A percentile compares a stretch with the other conserved stretches of the same genome.
Conservation (phyloP, 2,797 vertebrate genomes). For the Mus spretus region DNA sequence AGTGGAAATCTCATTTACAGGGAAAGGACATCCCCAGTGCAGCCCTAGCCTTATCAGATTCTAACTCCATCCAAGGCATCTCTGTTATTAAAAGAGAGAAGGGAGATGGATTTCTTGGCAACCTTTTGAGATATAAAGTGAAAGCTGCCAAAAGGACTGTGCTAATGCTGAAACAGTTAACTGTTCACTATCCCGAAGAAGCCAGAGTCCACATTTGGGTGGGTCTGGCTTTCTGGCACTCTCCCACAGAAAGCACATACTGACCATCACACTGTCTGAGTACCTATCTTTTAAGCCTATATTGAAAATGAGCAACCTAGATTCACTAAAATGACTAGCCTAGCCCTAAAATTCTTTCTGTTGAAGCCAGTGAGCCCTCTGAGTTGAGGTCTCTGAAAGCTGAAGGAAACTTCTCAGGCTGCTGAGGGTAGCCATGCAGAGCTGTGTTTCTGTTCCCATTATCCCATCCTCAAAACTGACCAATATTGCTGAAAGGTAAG, state of each 20-base stretch:
- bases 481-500: neutral
- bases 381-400: neutral
- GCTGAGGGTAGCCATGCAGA: neutral
- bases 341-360: neutral
- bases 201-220: neutral
- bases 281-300: neutral
- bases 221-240: neutral
- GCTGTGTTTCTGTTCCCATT: neutral
- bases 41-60: neutral
- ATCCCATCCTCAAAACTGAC: neutral
- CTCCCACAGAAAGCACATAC: neutral
- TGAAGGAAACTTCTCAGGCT: neutral
- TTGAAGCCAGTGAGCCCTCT: neutral
- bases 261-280: too few relatives aligned
- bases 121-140: neutral
- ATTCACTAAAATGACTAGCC: neutral
- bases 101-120: neutral
- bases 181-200: neutral
- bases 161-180: neutral
- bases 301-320: neutral
- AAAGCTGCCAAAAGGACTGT: neutral
- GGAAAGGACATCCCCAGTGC: neutral
- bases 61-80: neutral
- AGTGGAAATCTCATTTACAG: neutral
- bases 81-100: neutral